Conservation (phyloP, 2,797 vertebrate genomes). For the Naso thynnoides region DNA sequence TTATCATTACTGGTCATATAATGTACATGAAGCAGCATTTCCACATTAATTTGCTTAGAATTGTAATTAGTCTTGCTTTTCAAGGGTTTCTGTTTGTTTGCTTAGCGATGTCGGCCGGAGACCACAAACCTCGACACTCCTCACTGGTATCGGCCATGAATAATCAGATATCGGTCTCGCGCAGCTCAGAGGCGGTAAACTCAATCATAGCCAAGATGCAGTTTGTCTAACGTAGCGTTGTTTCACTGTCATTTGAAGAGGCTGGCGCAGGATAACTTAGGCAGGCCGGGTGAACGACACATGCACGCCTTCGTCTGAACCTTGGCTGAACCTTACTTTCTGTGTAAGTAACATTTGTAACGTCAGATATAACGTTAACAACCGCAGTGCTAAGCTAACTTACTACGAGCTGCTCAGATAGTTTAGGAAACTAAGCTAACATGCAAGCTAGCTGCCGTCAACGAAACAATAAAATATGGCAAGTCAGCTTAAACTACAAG, state of each 20-base stretch:
- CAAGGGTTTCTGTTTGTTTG: too few species aligned
- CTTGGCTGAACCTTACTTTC: accelerated
- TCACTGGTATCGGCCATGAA: background rate
- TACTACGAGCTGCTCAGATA: background rate
- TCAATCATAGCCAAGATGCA: background rate
- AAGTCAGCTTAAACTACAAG: too few species aligned
- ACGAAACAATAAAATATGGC: accelerated
- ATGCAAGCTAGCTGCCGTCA: background rate
- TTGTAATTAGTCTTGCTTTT: background rate
- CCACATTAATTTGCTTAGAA: background rate
- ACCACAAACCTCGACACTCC: too few species aligned
- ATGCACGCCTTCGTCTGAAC: background rate
- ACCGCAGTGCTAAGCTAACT: background rate
- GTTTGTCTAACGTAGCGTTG: too few species aligned
- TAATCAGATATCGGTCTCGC: background rate
- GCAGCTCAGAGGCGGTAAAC: constrained; percentile 24
- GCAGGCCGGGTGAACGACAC: background rate
- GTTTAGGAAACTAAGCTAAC: background rate
- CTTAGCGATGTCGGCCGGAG: too few species aligned
- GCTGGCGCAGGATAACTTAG: accelerated
- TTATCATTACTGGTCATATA: background rate
- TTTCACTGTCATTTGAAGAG: too few species aligned
- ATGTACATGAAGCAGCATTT: background rate
- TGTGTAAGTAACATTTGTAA: background rate
- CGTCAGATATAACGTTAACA: accelerated